Evolutionary conservation across 2,797 vertebrate genomes (phyloP), one percentile per base, ranked within the genome.

Genomic region (Sebastiscus albofasciatus): DNA sequence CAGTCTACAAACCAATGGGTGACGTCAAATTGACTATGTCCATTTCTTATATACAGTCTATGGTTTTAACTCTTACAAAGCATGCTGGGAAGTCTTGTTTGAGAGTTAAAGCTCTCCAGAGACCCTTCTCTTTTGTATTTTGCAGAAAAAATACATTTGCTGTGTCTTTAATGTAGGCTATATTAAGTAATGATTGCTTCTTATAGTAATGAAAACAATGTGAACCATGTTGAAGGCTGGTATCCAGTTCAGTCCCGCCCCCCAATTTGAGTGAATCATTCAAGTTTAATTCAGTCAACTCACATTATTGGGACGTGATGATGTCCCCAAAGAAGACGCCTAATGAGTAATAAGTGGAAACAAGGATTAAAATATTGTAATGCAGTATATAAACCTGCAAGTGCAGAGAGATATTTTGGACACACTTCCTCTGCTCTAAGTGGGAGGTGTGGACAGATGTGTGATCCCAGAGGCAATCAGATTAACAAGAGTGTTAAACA

Each of bases 401-500:
- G 4, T 10, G 29, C 24, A 34, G 13, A 24, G 33, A 33, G 16
- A 24, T n/a, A 10, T 34, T 60, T 26, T 8, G 22, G 26, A 75
- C 64, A 29, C 36, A 67, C 78, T 88, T 87, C 81, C 61, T 77
- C 7, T 26, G 26, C 74, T 70, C 29, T 80, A 68, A 88, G 86
- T 83, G 76, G 77, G 31, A 77, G 54, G 77, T 72, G 84, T 49
- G 78, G 74, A 91, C 74, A 79, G 86, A 86, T 26, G 64, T 49
- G 20, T 64, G 81, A 81, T 81, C 80, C 90, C 59, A n/a, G 39
- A 73, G 87, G 72, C 42, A 11, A 42, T 80, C 33, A 55, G 80
- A 84, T 88, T 82, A 86, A 87, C 83, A 69, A 8, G 59, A 60
- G 67, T 80, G 83, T 85, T 84, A 64, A 91, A 90, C 81, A 83